Evolutionary conservation across 2,113 vertebrate species (phyloP), one percentile per base, ranked within the genome.

Genomic region (Istiophorus platypterus): DNA sequence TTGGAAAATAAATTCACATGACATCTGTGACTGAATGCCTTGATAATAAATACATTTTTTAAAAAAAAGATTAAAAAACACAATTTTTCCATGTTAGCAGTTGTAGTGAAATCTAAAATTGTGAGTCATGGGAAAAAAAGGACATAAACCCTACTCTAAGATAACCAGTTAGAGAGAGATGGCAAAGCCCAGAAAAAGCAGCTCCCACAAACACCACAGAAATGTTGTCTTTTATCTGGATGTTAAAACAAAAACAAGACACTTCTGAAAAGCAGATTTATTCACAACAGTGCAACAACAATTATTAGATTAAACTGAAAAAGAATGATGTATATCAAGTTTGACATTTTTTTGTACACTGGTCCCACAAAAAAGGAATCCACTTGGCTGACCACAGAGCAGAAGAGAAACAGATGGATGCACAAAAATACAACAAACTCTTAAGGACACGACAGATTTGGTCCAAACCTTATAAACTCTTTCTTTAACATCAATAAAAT

Each of bases 391-490:
- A 80, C 78, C 76, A 15, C 76, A 74, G 37, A 47, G 72, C 59
- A 37, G 54, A 37, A 0, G 66, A 59, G 70, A 65, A 65, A 27
- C 20, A 24, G 20, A 66, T 6, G 24, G 26, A 72, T 58, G 52
- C 45, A 59, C 62, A 57, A 80, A 85, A 87, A 83, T 74, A 83
- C 31, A 22, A 31, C 39, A 13, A 71, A 61, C 26, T 66, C 56
- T 52, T 22, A 1, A 78, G 66, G 68, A 82, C 26, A 47, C 31
- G 15, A 72, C n/a, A 45, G 11, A 31, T 66, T 57, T 45, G 5
- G 14, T 42, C 12, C 63, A 49, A 82, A 80, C 59, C 22, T 26
- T 34, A n/a, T 70, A 39, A 86, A 71, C 84, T 12, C 49, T 54
- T 15, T 76, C 37, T 58, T 61, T 17, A 37, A 5, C 2, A 8